phyloP scores from a whole-genome alignment of 1,140 invertebrate genomes.

The Bombyx mandarina region DNA sequence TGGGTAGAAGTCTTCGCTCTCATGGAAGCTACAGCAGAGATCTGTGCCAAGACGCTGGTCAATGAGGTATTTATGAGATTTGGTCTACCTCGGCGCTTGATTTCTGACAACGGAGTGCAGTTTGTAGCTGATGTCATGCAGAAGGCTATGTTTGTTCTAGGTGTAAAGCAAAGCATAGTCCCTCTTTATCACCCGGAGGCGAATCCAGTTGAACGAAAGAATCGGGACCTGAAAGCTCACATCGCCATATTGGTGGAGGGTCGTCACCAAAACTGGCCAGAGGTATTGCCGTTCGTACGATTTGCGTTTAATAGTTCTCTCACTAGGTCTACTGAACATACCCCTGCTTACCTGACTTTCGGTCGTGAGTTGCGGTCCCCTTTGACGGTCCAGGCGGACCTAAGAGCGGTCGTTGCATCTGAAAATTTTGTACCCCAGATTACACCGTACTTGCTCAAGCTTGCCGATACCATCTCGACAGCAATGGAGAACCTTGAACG shows the following conservation, averaged over 20 bases:
- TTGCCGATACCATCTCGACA: slow-evolving; percentile 9
- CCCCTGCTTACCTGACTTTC: slow-evolving; percentile 6
- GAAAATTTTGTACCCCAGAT: slow-evolving; percentile 40
- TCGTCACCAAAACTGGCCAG: slow-evolving; percentile 1
- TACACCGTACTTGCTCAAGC: slow-evolving; percentile 24
- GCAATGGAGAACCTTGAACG: slow-evolving; percentile 18
- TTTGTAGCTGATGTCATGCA: too few species aligned
- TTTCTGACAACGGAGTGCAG: slow-evolving; percentile 20
- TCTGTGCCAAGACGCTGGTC: slow-evolving; percentile 18
- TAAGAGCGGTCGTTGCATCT: slow-evolving; percentile 19
- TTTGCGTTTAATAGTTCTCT: slow-evolving; percentile 5
- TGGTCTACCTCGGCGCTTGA: slow-evolving; percentile 25
- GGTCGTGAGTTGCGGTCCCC: slow-evolving; percentile 18
- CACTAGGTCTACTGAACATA: background rate
- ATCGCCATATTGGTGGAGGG: slow-evolving; percentile 3
- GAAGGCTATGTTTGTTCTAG: background rate
- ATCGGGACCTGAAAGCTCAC: slow-evolving; percentile 7
- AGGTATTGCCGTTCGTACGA: slow-evolving; percentile 1
- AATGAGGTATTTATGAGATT: slow-evolving; percentile 18
- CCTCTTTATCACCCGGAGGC: slow-evolving; percentile 10
- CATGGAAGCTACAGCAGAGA: slow-evolving; percentile 21
- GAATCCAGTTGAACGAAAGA: slow-evolving; percentile 9
- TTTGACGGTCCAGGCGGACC: slow-evolving; percentile 18
- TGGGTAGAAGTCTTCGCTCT: slow-evolving; percentile 25
- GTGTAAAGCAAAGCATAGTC: slow-evolving; percentile 6